These are phyloP conservation scores for Megalopta genalis DNA, from an alignment of 1,140 invertebrate genomes.

Conservation along the genomic window DNA sequence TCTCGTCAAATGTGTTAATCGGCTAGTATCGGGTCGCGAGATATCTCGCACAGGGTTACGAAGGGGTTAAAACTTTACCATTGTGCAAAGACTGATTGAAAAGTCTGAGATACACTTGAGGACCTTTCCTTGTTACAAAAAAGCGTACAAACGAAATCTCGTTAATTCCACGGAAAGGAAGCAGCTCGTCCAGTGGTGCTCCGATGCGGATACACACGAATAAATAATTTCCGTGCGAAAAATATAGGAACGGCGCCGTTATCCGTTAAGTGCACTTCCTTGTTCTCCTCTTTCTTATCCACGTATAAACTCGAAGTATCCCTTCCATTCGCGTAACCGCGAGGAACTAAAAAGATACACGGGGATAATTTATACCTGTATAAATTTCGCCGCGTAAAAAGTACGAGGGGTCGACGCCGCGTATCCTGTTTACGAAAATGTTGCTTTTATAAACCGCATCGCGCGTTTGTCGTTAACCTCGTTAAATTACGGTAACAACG, in stretches of 20 bases:
- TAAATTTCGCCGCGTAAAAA: conserved; percentile 42
- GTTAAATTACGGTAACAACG: conserved; percentile 2
- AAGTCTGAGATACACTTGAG: no score
- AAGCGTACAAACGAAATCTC: no score
- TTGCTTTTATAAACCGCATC: conserved; percentile 11
- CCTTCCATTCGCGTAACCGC: conserved; percentile 39
- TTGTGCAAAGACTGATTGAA: no score
- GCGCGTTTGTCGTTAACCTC: not conserved
- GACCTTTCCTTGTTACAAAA: no score
- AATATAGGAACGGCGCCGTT: conserved; percentile 38
- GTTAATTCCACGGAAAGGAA: no score
- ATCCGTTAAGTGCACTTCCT: conserved; percentile 60
- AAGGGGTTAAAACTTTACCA: no score
- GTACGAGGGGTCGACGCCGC: not conserved
- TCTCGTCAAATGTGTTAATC: no score
- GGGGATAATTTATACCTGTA: conserved; percentile 54
- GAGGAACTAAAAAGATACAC: conserved; percentile 22
- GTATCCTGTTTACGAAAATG: conserved; percentile 14
- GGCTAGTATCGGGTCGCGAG: no score
- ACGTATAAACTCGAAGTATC: conserved; percentile 41
- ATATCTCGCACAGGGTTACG: no score
- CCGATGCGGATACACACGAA: not conserved
- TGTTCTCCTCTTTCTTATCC: conserved; percentile 52
- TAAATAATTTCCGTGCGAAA: conserved; percentile 31
- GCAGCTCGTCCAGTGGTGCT: no score